Evolutionary conservation across 2,113 vertebrate species (phyloP), one percentile per base, ranked within the genome.

Genomic region (Triplophysa rosa): DNA sequence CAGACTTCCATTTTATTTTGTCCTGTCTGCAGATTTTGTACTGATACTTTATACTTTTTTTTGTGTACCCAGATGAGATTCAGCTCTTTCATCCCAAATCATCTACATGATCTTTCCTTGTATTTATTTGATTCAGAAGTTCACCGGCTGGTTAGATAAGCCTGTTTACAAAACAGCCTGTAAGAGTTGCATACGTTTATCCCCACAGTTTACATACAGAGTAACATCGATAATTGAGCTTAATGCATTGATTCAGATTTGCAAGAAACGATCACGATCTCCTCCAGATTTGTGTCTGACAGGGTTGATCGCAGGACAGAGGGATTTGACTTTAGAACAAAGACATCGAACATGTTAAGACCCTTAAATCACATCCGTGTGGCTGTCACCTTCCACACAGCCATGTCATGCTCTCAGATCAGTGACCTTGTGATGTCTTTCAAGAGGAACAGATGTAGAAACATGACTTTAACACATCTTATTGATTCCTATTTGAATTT

Each of bases 401-500:
- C n/a, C 49, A 24, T 21, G 56, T 45, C 23, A 79, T 19, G 64
- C 24, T 61, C 13, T 75, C 58, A 45, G 23, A 72, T 52, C n/a
- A 21, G 21, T 81, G 83, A 78, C 58, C 29, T 63, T 77, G 78
- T 19, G 1, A 33, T 26, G 52, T 81, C 81, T 89, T 82, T 84
- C 74, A 83, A 68, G 81, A 85, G 82, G 78, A 71, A 82, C 75
- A 70, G 69, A 88, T 88, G 80, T 78, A 86, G 84, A 88, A 87
- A 89, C 85, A 84, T 82, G 82, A 80, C 84, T 87, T 87, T 80
- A 87, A 88, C 88, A 84, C 76, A 81, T 86, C 70, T 56, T 77
- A 89, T 91, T 83, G 89, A 93, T 91, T 89, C 86, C 37, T 65
- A 91, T 91, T 89, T 89, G 88, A 90, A 89, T 90, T 93, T 91